Evolutionary conservation across 1,140 invertebrate genomes (phyloP).

Genomic region (Ptiloglossa arizonensis): DNA sequence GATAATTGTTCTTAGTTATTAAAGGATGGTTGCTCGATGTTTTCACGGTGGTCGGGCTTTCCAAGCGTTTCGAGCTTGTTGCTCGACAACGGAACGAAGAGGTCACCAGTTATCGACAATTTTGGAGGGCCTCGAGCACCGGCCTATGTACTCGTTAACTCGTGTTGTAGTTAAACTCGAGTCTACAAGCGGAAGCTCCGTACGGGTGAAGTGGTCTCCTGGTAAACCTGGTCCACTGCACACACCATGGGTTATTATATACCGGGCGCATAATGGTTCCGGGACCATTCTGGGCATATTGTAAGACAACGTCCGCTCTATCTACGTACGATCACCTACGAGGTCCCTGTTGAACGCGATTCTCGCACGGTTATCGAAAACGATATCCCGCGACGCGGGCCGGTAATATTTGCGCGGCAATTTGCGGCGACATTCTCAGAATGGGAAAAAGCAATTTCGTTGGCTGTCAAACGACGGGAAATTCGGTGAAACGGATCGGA

Average conservation of each 20-base stretch:
- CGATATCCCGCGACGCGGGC: neutral
- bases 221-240: slow-evolving; percentile 37
- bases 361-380: slow-evolving; percentile 7
- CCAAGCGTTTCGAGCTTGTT: neutral
- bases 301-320: slow-evolving; percentile 50
- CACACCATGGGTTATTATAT: slow-evolving; percentile 62
- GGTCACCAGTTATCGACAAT: slow-evolving; percentile 55
- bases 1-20: too few relatives aligned
- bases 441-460: neutral
- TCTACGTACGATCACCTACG: slow-evolving; percentile 7
- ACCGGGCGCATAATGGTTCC: slow-evolving; percentile 32
- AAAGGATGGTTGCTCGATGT: too few relatives aligned
- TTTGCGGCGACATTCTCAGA: neutral
- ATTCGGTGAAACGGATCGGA: neutral
- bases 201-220: slow-evolving; percentile 53
- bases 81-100: slow-evolving; percentile 31
- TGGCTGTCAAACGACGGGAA: too few relatives aligned
- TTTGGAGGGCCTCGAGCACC: slow-evolving; percentile 25
- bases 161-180: slow-evolving; percentile 63
- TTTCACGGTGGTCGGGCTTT: too few relatives aligned
- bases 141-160: slow-evolving; percentile 56
- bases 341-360: slow-evolving; percentile 10
- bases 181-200: slow-evolving; percentile 62
- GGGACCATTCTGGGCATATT: slow-evolving; percentile 43
- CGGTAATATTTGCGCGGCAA: neutral